These are phyloP conservation scores for Metaphire vulgaris DNA, from an alignment of 1,140 invertebrate species.

Conservation along the genomic window DNA sequence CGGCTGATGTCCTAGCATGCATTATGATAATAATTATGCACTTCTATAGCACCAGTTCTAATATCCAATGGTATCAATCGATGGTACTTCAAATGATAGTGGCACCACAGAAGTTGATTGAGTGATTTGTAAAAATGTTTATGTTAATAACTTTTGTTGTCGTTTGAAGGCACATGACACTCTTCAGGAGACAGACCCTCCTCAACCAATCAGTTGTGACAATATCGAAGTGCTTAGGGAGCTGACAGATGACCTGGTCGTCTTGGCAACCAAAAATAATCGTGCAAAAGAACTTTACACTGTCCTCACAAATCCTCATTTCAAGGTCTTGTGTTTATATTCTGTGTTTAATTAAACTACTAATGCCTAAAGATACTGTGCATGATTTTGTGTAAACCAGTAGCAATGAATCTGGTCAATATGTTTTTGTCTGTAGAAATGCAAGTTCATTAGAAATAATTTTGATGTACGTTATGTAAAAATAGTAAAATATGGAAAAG, in stretches of 20 bases:
- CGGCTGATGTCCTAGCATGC: no score
- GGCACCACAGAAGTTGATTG: no score
- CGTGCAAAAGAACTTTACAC: slow-evolving; percentile 19
- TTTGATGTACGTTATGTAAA: neutral
- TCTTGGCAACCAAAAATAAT: slow-evolving; percentile 2
- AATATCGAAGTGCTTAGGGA: slow-evolving; percentile 11
- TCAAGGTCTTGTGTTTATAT: slow-evolving; percentile 6
- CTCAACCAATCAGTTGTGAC: slow-evolving; percentile 13
- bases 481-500: neutral
- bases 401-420: neutral
- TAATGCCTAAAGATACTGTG: no score
- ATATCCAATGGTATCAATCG: no score
- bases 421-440: neutral
- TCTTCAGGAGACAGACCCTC: slow-evolving; percentile 5
- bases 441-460: neutral
- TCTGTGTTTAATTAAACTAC: neutral
- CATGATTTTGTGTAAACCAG: neutral
- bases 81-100: no score
- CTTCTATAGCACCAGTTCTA: no score
- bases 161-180: slow-evolving; percentile 13
- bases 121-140: no score
- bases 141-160: no score
- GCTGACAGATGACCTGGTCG: slow-evolving; percentile 9
- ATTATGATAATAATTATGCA: no score
- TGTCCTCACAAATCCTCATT: slow-evolving; percentile 11